These are phyloP conservation scores for Lepilemur septentrionalis DNA, from an alignment of 2,797 vertebrate species.

Conservation along the genomic window DNA sequence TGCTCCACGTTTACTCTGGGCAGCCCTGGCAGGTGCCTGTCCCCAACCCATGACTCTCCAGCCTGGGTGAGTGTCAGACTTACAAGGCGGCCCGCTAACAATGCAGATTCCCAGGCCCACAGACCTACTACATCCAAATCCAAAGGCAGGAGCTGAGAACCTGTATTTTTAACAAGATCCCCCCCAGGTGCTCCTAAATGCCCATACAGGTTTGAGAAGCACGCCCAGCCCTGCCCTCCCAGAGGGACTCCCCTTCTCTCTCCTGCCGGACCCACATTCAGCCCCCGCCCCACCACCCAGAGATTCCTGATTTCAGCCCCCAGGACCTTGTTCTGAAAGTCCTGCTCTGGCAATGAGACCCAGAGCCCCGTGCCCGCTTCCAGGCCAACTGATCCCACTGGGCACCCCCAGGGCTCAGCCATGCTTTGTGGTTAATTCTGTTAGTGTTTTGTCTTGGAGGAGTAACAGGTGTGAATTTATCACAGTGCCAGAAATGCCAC, in stretches of 20 bases:
- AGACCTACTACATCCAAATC: neutral
- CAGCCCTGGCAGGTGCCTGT: neutral
- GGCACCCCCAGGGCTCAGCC: neutral
- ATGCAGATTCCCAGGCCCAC: neutral
- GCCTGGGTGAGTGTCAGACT: too few species aligned
- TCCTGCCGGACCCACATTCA: neutral
- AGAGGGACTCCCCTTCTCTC: neutral
- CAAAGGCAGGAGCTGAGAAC: neutral
- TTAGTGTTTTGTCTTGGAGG: neutral
- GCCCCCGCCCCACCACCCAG: neutral
- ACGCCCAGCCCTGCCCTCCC: neutral
- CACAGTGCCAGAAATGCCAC: neutral
- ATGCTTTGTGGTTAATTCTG: neutral
- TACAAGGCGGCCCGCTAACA: neutral
- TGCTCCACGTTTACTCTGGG: neutral
- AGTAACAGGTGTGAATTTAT: neutral
- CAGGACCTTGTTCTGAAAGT: neutral
- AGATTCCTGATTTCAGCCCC: neutral
- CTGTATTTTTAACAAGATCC: neutral
- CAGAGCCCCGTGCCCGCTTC: neutral
- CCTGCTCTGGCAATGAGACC: neutral
- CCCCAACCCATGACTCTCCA: neutral
- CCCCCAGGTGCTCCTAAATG: neutral
- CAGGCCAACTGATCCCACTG: neutral
- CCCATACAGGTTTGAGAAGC: neutral